Base-by-base conservation (phyloP, 2,797 vertebrate species). In the Myotis myotis region DNA sequence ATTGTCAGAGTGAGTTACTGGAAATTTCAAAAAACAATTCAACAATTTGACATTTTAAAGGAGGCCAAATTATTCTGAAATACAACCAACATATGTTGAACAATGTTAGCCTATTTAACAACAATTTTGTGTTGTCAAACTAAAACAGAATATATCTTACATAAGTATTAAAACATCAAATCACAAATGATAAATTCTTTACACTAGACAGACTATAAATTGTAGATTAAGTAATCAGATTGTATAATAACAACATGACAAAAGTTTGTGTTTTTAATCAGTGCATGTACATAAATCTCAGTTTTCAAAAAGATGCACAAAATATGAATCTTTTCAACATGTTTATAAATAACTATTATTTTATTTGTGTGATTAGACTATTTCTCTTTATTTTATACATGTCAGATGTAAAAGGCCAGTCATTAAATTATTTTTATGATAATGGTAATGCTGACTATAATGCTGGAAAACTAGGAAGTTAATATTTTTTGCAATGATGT, bases 11-110 rank as follows among this genome's bases (percentile, higher is more conserved):
- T 91, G 84, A 96, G 85, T 93, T 95, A 83, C 51, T 88, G 20
- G 25, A 90, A 93, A 68, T 75, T 90, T 91, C 38, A 79, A 93
- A 92, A 93, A 82, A 33, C n/a, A 44, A 79, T 33, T 94, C 41
- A 28, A 82, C 23, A 92, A 41, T 93, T 66, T 88, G 92, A 95
- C 95, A 95, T 93, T 93, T 95, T 96, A 95, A 96, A 88, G 68
- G 36, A 28, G 84, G 1, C 12, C 41, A 87, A 22, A 74, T 94
- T 53, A 93, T 95, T 94, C 30, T 96, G 82, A 95, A 95, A 97
- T 95, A 96, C 49, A 96, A 79, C 51, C 64, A 94, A 92, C 85
- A 86, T 92, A 95, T 93, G 86, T 92, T 96, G 64, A 96, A 38
- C 25, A 66, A 80, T 93, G 38, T 71, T 97, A 90, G 70, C 78